Conservation (phyloP, 2,113 vertebrate genomes). For the Sinocyclocheilus grahami region DNA sequence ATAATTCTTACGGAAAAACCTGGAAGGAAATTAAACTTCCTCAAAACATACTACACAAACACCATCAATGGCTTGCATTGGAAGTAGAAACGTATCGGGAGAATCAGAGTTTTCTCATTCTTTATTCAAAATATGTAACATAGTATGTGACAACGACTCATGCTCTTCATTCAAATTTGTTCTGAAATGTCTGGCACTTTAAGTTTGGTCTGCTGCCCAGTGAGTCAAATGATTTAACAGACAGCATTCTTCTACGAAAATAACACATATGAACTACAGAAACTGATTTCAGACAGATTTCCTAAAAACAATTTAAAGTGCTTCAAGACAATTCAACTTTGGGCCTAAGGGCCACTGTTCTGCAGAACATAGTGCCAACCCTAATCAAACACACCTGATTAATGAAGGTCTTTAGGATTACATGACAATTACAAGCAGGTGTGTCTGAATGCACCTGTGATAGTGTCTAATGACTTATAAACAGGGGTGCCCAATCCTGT, state of each 20-base stretch:
- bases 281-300: not conserved
- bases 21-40: constrained; percentile 48
- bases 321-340: not conserved
- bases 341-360: not conserved
- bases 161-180: not conserved
- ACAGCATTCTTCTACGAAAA: not conserved
- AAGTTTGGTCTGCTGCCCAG: not conserved
- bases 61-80: not conserved
- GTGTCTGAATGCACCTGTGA: too few relatives aligned
- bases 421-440: too few relatives aligned
- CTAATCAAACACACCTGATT: not conserved
- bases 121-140: not conserved
- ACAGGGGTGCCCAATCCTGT: too few relatives aligned
- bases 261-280: not conserved
- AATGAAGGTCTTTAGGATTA: not conserved
- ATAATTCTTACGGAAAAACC: not conserved
- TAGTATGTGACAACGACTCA: not conserved
- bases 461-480: too few relatives aligned
- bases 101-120: not conserved
- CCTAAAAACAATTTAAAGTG: not conserved
- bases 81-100: not conserved
- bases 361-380: not conserved
- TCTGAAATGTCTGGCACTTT: not conserved
- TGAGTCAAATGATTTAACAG: not conserved
- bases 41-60: constrained; percentile 9